Evolutionary conservation across 1,140 invertebrate species (phyloP).

Genomic region (Drosophila seguyi): DNA sequence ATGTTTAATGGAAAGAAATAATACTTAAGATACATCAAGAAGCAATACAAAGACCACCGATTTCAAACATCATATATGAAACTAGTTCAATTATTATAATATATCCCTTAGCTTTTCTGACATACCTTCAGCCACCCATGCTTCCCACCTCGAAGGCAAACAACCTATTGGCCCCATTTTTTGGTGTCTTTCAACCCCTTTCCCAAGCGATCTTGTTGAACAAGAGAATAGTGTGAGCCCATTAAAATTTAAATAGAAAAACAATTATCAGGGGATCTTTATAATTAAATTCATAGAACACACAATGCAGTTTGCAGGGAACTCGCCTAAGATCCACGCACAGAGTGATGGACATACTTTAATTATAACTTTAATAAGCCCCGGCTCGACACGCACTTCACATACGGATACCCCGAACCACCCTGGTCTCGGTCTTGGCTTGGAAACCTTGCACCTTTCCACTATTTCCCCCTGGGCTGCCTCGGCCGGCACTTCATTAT

Average conservation of each 20-base stretch:
- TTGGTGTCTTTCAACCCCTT: constrained; percentile 25
- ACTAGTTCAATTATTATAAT: not conserved
- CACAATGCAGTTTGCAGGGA: constrained; percentile 25
- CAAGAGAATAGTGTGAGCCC: constrained; percentile 66
- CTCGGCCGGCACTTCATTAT: constrained; percentile 74
- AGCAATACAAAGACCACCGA: not conserved
- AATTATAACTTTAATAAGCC: constrained; percentile 84
- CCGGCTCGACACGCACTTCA: constrained; percentile 59
- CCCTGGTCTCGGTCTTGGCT: constrained; percentile 33
- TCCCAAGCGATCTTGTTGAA: constrained; percentile 9
- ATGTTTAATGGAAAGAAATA: not conserved
- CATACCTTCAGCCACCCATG: not conserved
- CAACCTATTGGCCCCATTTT: constrained; percentile 15
- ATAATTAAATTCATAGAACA: constrained; percentile 75
- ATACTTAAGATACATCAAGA: not conserved
- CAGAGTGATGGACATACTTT: constrained; percentile 62
- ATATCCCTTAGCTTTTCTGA: not conserved
- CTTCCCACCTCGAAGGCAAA: constrained; percentile 5
- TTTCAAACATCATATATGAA: not conserved
- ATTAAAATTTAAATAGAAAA: constrained; percentile 75
- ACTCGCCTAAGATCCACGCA: constrained; percentile 16
- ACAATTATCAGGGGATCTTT: constrained; percentile 60
- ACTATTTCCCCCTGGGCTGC: constrained; percentile 16
- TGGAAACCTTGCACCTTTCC: constrained; percentile 53
- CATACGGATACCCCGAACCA: constrained; percentile 9